Conservation (phyloP, 2,113 vertebrate genomes). For the Nansenia antarctica region DNA sequence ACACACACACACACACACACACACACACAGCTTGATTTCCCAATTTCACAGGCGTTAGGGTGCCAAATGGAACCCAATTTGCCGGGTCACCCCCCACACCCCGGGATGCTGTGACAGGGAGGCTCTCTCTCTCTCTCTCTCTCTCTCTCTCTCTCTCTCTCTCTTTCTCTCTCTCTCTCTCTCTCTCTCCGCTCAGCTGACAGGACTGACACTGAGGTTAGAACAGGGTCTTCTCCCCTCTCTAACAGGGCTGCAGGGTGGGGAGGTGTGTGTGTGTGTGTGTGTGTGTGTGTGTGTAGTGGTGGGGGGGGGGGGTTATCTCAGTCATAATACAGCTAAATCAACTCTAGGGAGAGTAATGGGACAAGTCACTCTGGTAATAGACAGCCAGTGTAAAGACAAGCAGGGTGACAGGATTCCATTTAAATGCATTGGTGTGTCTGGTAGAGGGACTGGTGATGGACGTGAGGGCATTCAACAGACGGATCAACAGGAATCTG, state of each 20-base stretch:
- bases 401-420: background rate
- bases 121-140: background rate
- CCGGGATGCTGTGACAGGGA: no score
- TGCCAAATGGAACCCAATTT: no score
- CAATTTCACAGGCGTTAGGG: no score
- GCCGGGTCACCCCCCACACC: no score
- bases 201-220: background rate
- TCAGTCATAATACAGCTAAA: background rate
- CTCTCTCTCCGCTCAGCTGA: conserved; percentile 13
- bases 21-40: no score
- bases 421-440: background rate
- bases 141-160: background rate
- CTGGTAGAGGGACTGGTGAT: no score
- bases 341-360: background rate
- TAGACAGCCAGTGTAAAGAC: background rate
- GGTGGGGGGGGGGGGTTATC: no score
- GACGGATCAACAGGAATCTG: background rate
- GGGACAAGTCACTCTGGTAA: background rate
- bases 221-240: background rate
- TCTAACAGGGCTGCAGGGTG: background rate
- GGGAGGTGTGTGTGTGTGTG: background rate
- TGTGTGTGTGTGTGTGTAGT: background rate
- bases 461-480: background rate
- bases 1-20: no score
- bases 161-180: conserved; percentile 11